Evolutionary conservation across 23 tunicate genomes (phyloP).

Genomic region (Aplidium turbinatum): DNA sequence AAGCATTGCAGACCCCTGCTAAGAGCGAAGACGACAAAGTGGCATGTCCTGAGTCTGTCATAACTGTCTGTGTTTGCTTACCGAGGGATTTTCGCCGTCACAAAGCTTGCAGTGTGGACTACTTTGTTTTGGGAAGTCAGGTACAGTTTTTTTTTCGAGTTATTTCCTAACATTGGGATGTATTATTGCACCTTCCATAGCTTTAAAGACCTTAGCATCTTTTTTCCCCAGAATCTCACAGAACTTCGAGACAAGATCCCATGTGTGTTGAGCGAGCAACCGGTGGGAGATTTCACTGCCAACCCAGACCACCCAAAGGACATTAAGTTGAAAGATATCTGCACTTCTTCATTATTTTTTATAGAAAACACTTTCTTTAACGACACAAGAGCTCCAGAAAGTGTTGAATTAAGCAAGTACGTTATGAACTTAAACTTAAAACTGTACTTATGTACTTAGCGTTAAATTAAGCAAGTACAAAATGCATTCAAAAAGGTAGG

Average conservation of each 20-base stretch:
- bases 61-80: conserved; percentile 62
- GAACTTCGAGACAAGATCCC: conserved; percentile 80
- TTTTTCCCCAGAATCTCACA: conserved; percentile 51
- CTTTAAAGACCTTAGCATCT: neutral
- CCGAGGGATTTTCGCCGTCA: conserved; percentile 46
- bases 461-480: too few relatives aligned
- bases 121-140: conserved; percentile 69
- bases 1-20: conserved; percentile 8
- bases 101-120: conserved; percentile 60
- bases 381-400: conserved; percentile 51
- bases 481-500: too few relatives aligned
- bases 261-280: conserved; percentile 67
- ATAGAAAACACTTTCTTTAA: conserved; percentile 80
- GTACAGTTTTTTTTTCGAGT: too few relatives aligned
- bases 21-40: conserved; percentile 61
- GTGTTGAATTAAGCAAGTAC: conserved; percentile 66
- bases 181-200: neutral
- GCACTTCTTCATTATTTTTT: conserved; percentile 62
- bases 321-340: conserved; percentile 63
- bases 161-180: neutral
- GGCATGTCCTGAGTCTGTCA: conserved; percentile 51
- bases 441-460: too few relatives aligned
- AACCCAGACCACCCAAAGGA: conserved; percentile 65
- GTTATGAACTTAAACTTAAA: conserved; percentile 4
- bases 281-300: conserved; percentile 68